A percentile compares a stretch with the other conserved stretches of the same genome.
These are phyloP conservation scores for Drosophila punjabiensis DNA, from an alignment of 1,140 invertebrate species.

Conservation along the genomic window DNA sequence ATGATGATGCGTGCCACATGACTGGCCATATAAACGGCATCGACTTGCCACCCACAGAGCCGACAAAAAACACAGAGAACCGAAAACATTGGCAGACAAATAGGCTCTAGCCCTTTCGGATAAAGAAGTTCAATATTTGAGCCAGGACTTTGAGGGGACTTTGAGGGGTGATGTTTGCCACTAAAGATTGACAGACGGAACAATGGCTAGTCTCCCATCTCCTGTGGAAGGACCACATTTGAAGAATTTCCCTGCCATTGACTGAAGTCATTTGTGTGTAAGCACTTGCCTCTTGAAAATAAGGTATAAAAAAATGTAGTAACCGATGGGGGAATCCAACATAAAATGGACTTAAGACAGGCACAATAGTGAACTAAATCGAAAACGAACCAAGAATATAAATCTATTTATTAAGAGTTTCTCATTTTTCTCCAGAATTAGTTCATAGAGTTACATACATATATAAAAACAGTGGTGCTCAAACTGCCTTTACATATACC, in stretches of 20 bases:
- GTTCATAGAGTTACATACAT: too few species aligned
- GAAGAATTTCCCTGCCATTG: background rate
- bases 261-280: background rate
- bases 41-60: slow-evolving; percentile 8
- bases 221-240: background rate
- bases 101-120: slow-evolving; percentile 23
- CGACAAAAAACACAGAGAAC: background rate
- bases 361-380: background rate
- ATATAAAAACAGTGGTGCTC: too few species aligned
- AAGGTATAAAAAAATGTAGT: background rate
- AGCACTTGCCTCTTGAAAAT: background rate
- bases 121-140: slow-evolving; percentile 23
- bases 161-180: slow-evolving; percentile 1
- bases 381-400: background rate
- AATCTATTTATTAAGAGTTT: background rate
- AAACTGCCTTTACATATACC: too few species aligned
- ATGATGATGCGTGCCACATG: slow-evolving; percentile 79
- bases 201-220: slow-evolving; percentile 17
- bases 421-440: background rate
- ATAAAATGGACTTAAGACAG: background rate
- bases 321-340: background rate
- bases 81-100: slow-evolving; percentile 33
- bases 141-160: slow-evolving; percentile 34
- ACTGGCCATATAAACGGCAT: slow-evolving; percentile 65
- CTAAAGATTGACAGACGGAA: slow-evolving; percentile 23